Base-by-base conservation (phyloP, 2,797 vertebrate genomes). In the Austrolebias charrua region DNA sequence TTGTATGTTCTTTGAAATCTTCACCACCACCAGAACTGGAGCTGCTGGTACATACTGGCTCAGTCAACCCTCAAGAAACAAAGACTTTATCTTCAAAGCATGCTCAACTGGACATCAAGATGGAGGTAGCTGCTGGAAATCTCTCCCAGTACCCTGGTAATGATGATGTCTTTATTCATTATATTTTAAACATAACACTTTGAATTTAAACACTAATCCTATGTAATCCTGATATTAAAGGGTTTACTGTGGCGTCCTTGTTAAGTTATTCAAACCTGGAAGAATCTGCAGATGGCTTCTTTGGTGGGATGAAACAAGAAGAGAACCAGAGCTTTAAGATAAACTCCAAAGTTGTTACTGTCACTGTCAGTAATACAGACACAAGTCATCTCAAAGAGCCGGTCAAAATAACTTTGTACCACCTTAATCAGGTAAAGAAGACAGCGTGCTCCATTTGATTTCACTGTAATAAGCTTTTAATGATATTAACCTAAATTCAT, bases 281-380 rank as follows among this genome's bases (percentile, higher is more conserved):
- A n/a, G 4, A 38, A 0, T 63, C 75, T 49, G 64, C 92, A 70
- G 46, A 71, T 0, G 33, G 55, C 0, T 89, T 63, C 53, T 82
- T 79, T 43, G 4, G 48, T 12, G 68, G 57, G 6, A 70, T 87
- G 60, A 54, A 75, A 11, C 3, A 0, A 0, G 1, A 46, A 38
- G 59, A 38, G 1, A 51, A 19, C 0, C 35, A 42, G 2, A 19
- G 0, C 0, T 69, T 88, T 24, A 20, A 51, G 31, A 60, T 92
- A 61, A 83, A 93, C 73, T 95, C 95, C 0, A 88, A 90, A 15
- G 80, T 96, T 45, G 89, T 78, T 51, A 93, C 92, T 0, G 87
- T 80, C 40, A 86, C 87, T 15, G 84, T 95, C 49, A 94, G 87
- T 46, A 94, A 93, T 78, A 47, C 1, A 5, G 15, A 94, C 62